phyloP scores from a whole-genome alignment of 2,797 vertebrate species.

The Crocidura indochinensis region DNA sequence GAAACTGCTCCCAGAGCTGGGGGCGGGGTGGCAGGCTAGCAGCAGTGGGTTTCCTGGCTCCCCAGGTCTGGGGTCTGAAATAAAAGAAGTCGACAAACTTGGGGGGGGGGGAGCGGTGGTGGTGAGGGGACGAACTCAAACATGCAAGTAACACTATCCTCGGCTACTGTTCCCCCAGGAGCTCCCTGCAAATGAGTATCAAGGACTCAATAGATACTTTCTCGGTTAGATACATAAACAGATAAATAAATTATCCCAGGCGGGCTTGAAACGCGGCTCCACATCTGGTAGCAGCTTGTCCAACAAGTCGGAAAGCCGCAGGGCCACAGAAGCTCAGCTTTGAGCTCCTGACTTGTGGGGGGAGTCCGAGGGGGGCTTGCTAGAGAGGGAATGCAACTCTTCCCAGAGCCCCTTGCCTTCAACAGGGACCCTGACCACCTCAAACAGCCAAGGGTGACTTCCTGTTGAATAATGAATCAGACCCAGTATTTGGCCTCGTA shows the following conservation, averaged over 20 bases:
- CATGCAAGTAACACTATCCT: slow-evolving; percentile 88
- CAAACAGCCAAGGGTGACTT: slow-evolving; percentile 68
- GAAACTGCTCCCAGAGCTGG: slow-evolving; percentile 68
- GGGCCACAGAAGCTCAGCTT: slow-evolving; percentile 88
- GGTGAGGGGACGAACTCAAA: slow-evolving; percentile 69
- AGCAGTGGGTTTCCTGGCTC: slow-evolving; percentile 86
- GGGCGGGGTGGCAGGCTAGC: slow-evolving; percentile 81
- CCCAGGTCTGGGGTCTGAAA: slow-evolving; percentile 85
- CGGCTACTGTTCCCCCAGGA: slow-evolving; percentile 90
- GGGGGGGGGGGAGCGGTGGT: background rate
- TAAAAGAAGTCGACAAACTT: slow-evolving; percentile 85
- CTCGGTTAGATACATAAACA: slow-evolving; percentile 90
- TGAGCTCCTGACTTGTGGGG: slow-evolving; percentile 79
- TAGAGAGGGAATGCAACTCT: slow-evolving; percentile 73
- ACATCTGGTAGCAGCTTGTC: slow-evolving; percentile 92
- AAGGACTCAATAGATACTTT: slow-evolving; percentile 90
- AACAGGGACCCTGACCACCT: slow-evolving; percentile 65
- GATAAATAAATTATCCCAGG: slow-evolving; percentile 92
- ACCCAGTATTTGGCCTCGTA: background rate
- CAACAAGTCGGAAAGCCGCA: slow-evolving; percentile 90
- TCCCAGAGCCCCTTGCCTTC: slow-evolving; percentile 69
- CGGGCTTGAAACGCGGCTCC: slow-evolving; percentile 87
- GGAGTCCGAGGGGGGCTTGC: slow-evolving; percentile 9
- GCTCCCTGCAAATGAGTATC: slow-evolving; percentile 87
- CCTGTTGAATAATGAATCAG: slow-evolving; percentile 75